These are phyloP conservation scores for Sylvia borin DNA, from an alignment of 2,797 vertebrate genomes.

Conservation along the genomic window DNA sequence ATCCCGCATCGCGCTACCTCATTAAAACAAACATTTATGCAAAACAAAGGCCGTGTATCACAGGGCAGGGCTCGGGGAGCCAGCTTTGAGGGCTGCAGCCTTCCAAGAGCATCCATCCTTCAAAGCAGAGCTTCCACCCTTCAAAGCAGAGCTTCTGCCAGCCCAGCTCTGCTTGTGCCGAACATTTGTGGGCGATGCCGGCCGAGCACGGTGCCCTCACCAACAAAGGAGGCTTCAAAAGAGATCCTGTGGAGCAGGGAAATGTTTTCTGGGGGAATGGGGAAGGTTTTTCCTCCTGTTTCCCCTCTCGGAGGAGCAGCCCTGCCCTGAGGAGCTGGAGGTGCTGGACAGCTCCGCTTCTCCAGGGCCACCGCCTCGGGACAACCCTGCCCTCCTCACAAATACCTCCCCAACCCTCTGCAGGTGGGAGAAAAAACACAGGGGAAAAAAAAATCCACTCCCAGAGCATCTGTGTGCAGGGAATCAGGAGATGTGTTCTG, in stretches of 20 bases:
- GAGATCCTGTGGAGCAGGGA: not conserved
- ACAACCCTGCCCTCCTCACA: not conserved
- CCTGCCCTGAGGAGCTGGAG: not conserved
- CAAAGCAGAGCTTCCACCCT: not conserved
- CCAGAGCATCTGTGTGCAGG: not conserved
- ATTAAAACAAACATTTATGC: slow-evolving; percentile 78
- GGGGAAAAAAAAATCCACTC: not conserved
- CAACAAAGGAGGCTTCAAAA: not conserved
- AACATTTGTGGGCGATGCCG: slow-evolving; percentile 39
- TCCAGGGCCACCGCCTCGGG: not conserved
- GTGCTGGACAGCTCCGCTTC: slow-evolving; percentile 74
- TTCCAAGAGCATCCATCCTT: slow-evolving; percentile 31
- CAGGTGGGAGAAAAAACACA: not conserved
- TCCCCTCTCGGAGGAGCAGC: no score
- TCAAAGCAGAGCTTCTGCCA: not conserved
- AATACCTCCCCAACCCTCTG: not conserved
- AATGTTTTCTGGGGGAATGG: not conserved
- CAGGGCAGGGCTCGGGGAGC: not conserved
- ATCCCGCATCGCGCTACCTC: slow-evolving; percentile 65
- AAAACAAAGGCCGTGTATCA: slow-evolving; percentile 56
- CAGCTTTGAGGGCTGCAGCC: slow-evolving; percentile 41
- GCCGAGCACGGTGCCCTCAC: not conserved
- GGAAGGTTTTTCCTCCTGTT: not conserved
- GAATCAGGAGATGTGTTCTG: not conserved
- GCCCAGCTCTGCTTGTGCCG: slow-evolving; percentile 10